Base-by-base conservation (phyloP, 2,888 invertebrate genomes). In the Dryobotodes eremita region DNA sequence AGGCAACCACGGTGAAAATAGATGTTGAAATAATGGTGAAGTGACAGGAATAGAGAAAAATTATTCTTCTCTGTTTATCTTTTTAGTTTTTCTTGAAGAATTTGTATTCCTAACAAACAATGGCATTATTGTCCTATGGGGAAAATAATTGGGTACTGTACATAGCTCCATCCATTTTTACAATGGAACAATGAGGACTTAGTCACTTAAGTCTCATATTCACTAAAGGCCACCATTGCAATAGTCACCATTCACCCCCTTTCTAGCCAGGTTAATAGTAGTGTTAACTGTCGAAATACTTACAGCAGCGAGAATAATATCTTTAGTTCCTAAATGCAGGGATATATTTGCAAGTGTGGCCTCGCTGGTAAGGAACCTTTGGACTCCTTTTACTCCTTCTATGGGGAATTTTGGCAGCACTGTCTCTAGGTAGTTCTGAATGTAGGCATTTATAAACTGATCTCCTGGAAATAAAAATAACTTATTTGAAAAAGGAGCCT, bases 241-340 rank as follows among this genome's bases (percentile, higher is more conserved):
- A 57, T 26, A 26, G 26, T 26, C 26, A 20, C 20, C 13, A 26
- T 13, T 15, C 26, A 46, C 20, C 13, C 13, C 26, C 4, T 6
- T 48, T 48, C 26, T 50, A 15, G 15, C 13, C 23, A 31, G 4
- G 8, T 69, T 17, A 36, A 53, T 31, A 69, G 2, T 23, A 31
- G 2, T 23, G 15, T 53, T 23, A 53, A n/a, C 31, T 36, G 11
- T 36, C 1, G n/a, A 42, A n/a, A 42, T 70, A 70, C 97, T 97
- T 97, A 99, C 99, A 72, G 97, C 96, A 88, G 98, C 97, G 78
- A 98, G 97, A 88, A 99, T 98, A 26, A 99, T 97, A 91, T 99
- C 99, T 89, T 97, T 98, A 48, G 98, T 97, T 62, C 99, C 99
- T 79, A 99, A 97, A 90, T 98, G 97, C 7, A 92, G 94, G 0